Evolutionary conservation across 30 jellyfish, hydroid and myxozoan species (phyloP).

Genomic region (Hydractinia echinata): DNA sequence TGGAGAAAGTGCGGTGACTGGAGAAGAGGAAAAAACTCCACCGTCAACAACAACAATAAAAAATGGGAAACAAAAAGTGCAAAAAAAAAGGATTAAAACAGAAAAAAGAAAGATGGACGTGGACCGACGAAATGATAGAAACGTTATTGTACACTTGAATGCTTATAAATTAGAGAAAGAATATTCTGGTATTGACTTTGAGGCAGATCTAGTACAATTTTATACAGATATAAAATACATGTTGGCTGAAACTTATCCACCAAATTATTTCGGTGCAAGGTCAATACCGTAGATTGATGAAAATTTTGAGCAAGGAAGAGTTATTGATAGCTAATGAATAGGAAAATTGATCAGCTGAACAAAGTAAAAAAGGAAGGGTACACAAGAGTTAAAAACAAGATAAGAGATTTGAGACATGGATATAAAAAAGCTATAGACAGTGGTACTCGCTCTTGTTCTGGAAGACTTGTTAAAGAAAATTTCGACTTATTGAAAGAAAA

Average conservation of each 20-base stretch:
- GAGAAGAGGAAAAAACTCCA: too few relatives aligned
- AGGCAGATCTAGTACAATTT: slow-evolving; percentile 29
- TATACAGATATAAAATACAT: slow-evolving; percentile 26
- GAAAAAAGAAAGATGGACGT: slow-evolving; percentile 37
- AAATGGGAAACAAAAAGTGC: slow-evolving; percentile 4
- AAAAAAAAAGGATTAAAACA: not conserved
- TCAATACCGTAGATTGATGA: slow-evolving; percentile 13
- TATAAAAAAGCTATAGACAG: slow-evolving; percentile 42
- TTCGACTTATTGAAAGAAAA: slow-evolving; percentile 29
- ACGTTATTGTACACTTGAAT: not conserved
- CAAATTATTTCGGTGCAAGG: slow-evolving; percentile 40
- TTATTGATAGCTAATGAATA: not conserved
- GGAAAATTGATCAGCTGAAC: slow-evolving; percentile 21
- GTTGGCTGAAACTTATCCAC: slow-evolving; percentile 60
- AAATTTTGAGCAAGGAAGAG: too few relatives aligned
- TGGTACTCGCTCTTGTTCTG: slow-evolving; percentile 56
- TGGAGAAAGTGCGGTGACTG: too few relatives aligned
- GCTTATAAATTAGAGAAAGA: slow-evolving; percentile 31
- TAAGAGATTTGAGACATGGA: slow-evolving; percentile 29
- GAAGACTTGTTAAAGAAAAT: slow-evolving; percentile 36
- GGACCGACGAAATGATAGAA: slow-evolving; percentile 44
- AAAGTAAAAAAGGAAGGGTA: slow-evolving; percentile 40
- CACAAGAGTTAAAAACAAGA: slow-evolving; percentile 25
- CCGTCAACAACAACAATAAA: too few relatives aligned
- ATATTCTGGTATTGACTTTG: slow-evolving; percentile 39